These are phyloP conservation scores for Melanotaenia nigrans DNA, from an alignment of 2,797 vertebrate species.

Conservation along the genomic window DNA sequence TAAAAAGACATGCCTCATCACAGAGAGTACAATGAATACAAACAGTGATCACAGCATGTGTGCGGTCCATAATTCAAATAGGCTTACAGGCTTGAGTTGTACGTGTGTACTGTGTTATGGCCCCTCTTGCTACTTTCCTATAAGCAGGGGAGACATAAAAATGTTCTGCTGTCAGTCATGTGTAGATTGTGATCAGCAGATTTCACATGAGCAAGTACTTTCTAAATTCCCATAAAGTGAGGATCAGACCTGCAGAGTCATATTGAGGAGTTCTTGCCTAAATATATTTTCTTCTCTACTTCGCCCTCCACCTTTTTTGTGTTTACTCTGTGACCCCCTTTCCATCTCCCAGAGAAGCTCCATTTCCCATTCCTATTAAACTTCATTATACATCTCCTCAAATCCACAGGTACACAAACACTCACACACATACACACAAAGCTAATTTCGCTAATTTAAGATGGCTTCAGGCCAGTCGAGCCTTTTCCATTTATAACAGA, in stretches of 20 bases:
- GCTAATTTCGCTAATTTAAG: conserved; percentile 71
- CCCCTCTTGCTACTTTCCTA: neutral
- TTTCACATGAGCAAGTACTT: conserved; percentile 34
- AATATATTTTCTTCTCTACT: conserved; percentile 57
- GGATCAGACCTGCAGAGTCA: conserved; percentile 54
- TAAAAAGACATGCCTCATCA: neutral
- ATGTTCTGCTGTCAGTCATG: conserved; percentile 29
- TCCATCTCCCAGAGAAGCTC: conserved; percentile 65
- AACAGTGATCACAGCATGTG: conserved; percentile 21
- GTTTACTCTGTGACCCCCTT: conserved; percentile 49
- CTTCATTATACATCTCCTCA: conserved; percentile 67
- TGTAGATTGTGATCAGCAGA: conserved; percentile 38
- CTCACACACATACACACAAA: conserved; percentile 31
- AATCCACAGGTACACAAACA: conserved; percentile 51
- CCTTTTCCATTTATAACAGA: conserved; percentile 70
- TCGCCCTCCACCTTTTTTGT: conserved; percentile 46
- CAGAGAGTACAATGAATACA: neutral
- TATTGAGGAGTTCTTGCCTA: conserved; percentile 49
- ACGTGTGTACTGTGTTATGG: conserved; percentile 13
- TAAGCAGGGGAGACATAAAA: conserved; percentile 47
- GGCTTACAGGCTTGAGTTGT: conserved; percentile 19
- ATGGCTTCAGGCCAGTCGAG: conserved; percentile 69
- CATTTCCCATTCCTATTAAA: conserved; percentile 75
- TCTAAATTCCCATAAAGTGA: conserved; percentile 23
- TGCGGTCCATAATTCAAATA: conserved; percentile 11